Evolutionary conservation across 1,140 invertebrate genomes (phyloP).

Genomic region (Meloidogyne exigua): DNA sequence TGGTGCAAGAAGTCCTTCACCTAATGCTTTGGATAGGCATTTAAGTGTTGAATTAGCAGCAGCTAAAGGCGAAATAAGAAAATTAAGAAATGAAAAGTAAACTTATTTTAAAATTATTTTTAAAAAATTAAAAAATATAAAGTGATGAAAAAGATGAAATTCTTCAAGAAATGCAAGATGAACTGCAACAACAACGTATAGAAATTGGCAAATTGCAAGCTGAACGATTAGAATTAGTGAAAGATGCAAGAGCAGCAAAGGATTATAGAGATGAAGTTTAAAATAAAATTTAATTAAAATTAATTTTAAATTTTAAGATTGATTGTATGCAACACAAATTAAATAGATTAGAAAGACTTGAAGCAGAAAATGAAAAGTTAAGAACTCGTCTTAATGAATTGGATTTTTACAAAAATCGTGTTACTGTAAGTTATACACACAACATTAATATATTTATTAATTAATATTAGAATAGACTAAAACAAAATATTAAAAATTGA

Average conservation of each 20-base stretch:
- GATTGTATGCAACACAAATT: conserved; percentile 45
- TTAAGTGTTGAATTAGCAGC: conserved; percentile 40
- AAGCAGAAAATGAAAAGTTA: conserved; percentile 41
- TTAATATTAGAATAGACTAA: too few species aligned
- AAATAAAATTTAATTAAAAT: background rate
- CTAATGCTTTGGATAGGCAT: conserved; percentile 26
- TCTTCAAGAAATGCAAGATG: conserved; percentile 38
- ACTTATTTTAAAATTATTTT: conserved; percentile 10
- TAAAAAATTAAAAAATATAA: conserved; percentile 22
- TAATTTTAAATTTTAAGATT: conserved; percentile 10
- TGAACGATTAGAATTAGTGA: conserved; percentile 42
- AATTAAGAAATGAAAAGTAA: conserved; percentile 41
- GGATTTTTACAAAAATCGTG: conserved; percentile 34
- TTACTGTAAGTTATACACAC: conserved; percentile 33
- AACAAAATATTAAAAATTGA: too few species aligned
- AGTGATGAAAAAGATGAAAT: conserved; percentile 42
- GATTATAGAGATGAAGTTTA: conserved; percentile 34
- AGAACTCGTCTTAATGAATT: conserved; percentile 34
- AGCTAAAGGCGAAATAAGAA: conserved; percentile 35
- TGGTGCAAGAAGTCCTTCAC: conserved; percentile 27
- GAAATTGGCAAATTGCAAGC: conserved; percentile 38
- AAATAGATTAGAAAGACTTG: conserved; percentile 31
- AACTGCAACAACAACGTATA: conserved; percentile 43
- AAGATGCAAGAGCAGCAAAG: conserved; percentile 41
- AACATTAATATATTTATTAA: background rate